phyloP scores from a whole-genome alignment of 2,113 vertebrate species.

The Vulpes vulpes region DNA sequence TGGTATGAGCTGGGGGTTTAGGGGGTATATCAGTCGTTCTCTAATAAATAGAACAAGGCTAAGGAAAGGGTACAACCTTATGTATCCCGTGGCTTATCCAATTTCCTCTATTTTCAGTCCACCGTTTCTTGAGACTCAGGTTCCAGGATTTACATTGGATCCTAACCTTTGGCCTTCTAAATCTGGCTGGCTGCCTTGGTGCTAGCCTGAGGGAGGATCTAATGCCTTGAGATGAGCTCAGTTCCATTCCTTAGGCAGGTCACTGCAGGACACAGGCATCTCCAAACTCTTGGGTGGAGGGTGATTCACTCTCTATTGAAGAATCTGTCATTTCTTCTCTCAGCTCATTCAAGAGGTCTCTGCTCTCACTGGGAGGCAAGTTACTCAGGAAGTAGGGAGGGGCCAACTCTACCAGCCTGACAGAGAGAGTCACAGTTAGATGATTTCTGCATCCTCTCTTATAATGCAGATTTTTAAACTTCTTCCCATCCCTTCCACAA shows the following conservation, averaged over 20 bases:
- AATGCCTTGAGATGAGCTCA: background rate
- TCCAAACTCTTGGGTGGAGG: background rate
- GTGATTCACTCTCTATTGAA: background rate
- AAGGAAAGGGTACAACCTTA: background rate
- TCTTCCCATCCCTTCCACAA: background rate
- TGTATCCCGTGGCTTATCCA: background rate
- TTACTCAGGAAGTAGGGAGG: slow-evolving; percentile 97
- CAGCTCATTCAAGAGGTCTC: slow-evolving; percentile 94
- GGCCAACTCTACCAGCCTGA: slow-evolving; percentile 94
- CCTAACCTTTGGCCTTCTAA: background rate
- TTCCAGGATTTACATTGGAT: background rate
- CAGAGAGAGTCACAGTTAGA: background rate
- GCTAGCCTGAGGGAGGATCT: background rate
- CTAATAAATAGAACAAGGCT: slow-evolving; percentile 17
- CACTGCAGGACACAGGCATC: slow-evolving; percentile 90
- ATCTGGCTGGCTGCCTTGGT: background rate
- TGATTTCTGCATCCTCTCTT: background rate
- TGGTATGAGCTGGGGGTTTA: background rate
- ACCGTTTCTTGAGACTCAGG: background rate
- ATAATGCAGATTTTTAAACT: background rate
- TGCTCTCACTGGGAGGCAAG: slow-evolving; percentile 94
- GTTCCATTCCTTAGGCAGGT: slow-evolving; percentile 58
- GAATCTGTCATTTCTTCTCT: slow-evolving; percentile 85
- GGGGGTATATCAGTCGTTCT: background rate
- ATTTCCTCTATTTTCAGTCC: background rate